Evolutionary conservation across 2,888 invertebrate species (phyloP).

Genomic region (Diplazon laetatorius): DNA sequence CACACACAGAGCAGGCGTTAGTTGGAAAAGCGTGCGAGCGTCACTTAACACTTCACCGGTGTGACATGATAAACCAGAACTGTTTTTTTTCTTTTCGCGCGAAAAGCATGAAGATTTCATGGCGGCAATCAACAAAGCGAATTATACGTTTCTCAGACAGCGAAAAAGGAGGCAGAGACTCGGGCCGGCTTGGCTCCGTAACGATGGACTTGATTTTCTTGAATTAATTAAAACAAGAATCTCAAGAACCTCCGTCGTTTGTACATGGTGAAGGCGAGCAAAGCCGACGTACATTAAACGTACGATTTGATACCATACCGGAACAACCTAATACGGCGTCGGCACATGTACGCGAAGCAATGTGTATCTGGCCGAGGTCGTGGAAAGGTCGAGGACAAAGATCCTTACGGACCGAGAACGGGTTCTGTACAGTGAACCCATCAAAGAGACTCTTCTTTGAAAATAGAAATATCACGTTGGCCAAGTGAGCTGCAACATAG

Average conservation of each 20-base stretch:
- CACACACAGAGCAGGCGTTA: no score
- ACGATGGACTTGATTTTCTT: background rate
- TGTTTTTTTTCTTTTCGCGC: conserved; percentile 4
- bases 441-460: conserved; percentile 23
- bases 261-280: background rate
- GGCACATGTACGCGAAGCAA: background rate
- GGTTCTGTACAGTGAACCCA: conserved; percentile 15
- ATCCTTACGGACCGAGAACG: conserved; percentile 8
- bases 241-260: no score
- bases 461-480: conserved; percentile 35
- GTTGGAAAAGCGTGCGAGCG: no score
- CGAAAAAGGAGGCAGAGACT: no score
- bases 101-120: background rate
- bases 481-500: background rate
- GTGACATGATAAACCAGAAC: no score
- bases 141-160: no score
- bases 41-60: no score
- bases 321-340: conserved; percentile 20
- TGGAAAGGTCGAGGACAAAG: conserved; percentile 36
- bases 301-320: conserved; percentile 29
- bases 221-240: no score
- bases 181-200: no score
- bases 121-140: no score
- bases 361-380: conserved; percentile 10
- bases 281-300: conserved; percentile 24